Evolutionary conservation across 2,888 invertebrate species (phyloP), one percentile per base, ranked within the genome.

Genomic region (Ellobium chinense): DNA sequence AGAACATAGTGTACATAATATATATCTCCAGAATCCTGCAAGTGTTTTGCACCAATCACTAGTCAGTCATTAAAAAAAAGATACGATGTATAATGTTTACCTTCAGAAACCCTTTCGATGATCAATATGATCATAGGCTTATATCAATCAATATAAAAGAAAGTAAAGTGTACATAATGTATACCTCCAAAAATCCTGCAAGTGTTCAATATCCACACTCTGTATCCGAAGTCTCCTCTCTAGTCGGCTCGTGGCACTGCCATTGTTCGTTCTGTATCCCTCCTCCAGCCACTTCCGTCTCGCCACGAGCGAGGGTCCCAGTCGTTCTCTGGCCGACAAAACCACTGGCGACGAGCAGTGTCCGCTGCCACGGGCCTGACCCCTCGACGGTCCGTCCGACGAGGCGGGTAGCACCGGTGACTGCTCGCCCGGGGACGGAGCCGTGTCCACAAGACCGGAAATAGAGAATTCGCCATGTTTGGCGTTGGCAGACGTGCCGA

Each of bases 141-240:
- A n/a, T n/a, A n/a, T n/a, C n/a, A n/a, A n/a, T n/a, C n/a, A n/a
- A n/a, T n/a, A n/a, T n/a, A n/a, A n/a, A n/a, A n/a, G n/a, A n/a
- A n/a, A n/a, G n/a, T n/a, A n/a, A n/a, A n/a, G n/a, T n/a, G n/a
- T n/a, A n/a, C n/a, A n/a, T n/a, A n/a, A 63, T 4, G 12, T 63
- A 37, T 75, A 75, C 75, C 75, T 75, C 63, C 60, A 63, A n/a
- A 60, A 74, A 21, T 74, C n/a, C n/a, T 63, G 39, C 12, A 75
- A 2, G 29, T 21, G 39, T 46, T 24, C 63, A 12, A 39, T n/a
- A 5, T 63, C 46, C 46, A 39, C 36, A n/a, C 75, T 75, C 14
- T n/a, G 74, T 27, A 65, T 21, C 24, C 63, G 63, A 1, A 75
- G 39, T 14, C 63, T 37, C 1, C 75, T 63, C 27, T 75, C 75